Percentiles rank a stretch among this genome's conserved stretches.
Conservation (phyloP, 2,888 invertebrate genomes). For the Pristionchus fissidentatus region DNA sequence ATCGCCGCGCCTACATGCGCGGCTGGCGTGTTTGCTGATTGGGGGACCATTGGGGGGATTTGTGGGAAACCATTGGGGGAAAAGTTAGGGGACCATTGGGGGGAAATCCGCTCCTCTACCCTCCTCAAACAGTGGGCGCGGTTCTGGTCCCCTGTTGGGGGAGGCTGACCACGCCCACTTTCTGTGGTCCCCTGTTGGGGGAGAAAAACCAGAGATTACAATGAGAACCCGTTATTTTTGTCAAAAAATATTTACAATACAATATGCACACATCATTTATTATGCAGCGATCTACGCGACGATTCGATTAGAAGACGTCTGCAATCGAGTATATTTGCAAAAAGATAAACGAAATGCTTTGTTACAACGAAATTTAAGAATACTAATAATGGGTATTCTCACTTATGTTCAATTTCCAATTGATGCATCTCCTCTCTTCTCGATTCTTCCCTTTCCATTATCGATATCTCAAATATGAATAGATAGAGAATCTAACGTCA, state of each 20-base stretch:
- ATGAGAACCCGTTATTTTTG: not conserved
- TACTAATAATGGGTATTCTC: not conserved
- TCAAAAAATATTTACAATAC: not conserved
- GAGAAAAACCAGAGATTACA: too few species aligned
- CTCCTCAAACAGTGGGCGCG: too few species aligned
- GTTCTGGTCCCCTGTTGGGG: too few species aligned
- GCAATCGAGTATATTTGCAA: not conserved
- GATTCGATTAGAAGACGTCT: conserved; percentile 15
- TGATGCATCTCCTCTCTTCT: conserved; percentile 27
- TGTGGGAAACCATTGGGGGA: too few species aligned
- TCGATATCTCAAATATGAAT: not conserved
- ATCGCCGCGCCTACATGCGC: too few species aligned
- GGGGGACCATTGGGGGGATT: too few species aligned
- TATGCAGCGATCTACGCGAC: not conserved
- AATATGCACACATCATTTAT: not conserved
- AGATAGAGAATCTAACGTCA: not conserved
- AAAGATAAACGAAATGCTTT: not conserved
- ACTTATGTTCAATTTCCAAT: conserved; percentile 33
- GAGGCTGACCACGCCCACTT: too few species aligned
- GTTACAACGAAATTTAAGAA: not conserved
- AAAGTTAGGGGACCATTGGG: too few species aligned
- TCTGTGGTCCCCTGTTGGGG: too few species aligned
- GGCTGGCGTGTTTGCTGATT: too few species aligned
- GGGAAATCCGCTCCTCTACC: too few species aligned
- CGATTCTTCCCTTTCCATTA: conserved; percentile 25